Conservation (phyloP, 92 coral and sea anemone genomes). For the Meandrina meandrites region DNA sequence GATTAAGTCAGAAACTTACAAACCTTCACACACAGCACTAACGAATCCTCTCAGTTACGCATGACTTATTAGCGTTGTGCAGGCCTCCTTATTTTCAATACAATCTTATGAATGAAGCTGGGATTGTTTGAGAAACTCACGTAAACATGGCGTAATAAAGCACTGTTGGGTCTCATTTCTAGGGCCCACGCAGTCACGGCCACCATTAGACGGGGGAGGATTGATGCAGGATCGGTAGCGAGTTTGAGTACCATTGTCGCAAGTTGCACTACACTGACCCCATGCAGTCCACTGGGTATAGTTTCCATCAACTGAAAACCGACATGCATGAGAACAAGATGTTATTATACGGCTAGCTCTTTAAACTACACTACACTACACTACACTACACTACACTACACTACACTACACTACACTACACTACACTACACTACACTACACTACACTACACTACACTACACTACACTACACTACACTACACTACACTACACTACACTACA, state of each 20-base stretch:
- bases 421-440: background rate
- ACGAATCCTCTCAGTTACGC: too few species aligned
- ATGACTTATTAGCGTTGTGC: background rate
- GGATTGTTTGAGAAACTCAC: constrained; percentile 1
- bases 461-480: background rate
- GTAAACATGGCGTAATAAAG: constrained; percentile 9
- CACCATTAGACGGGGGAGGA: constrained; percentile 36
- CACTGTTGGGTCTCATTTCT: constrained; percentile 31
- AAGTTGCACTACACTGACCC: constrained; percentile 23
- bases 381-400: background rate
- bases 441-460: background rate
- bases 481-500: too few species aligned
- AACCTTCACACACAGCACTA: too few species aligned
- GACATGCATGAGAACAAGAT: background rate
- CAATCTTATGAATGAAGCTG: background rate
- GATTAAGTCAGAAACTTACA: too few species aligned
- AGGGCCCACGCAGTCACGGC: constrained; percentile 34
- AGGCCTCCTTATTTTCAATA: too few species aligned
- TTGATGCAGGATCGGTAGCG: constrained; percentile 35
- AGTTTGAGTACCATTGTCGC: constrained; percentile 14
- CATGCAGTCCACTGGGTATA: constrained; percentile 26
- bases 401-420: background rate
- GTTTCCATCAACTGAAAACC: constrained; percentile 33
- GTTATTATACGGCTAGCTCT: too few species aligned
- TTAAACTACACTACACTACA: background rate